A percentile compares a stretch with the other conserved stretches of the same genome.
phyloP scores from a whole-genome alignment of 2,113 vertebrate species.

The Baryphthengus martii region DNA sequence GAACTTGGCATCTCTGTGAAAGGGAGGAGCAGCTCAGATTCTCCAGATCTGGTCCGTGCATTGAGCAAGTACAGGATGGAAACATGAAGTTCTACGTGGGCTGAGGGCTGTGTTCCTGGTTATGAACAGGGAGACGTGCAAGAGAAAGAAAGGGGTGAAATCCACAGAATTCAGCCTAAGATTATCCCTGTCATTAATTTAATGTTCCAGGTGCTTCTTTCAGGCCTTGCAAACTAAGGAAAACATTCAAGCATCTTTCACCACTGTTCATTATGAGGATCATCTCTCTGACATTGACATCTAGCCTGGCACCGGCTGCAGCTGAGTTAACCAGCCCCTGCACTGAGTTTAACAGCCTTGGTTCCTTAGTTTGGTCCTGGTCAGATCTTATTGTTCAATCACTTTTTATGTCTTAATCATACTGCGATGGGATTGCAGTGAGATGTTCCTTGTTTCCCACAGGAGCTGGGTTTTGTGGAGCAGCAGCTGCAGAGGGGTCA shows the following conservation, averaged over 20 bases:
- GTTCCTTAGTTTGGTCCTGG: not conserved
- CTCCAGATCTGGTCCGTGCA: accelerated
- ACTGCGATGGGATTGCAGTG: not conserved
- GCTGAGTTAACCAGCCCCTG: not conserved
- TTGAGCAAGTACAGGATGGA: not conserved
- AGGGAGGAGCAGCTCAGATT: not conserved
- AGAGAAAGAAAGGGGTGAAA: not conserved
- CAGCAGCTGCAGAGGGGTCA: not conserved
- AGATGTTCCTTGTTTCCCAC: not conserved
- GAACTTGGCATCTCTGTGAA: not conserved
- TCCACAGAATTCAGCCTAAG: not conserved
- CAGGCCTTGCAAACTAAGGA: not conserved
- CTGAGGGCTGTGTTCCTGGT: not conserved
- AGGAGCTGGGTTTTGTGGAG: not conserved
- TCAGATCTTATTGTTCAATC: not conserved
- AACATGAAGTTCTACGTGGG: not conserved
- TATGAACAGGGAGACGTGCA: not conserved
- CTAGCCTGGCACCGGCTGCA: not conserved
- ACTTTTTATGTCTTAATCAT: not conserved
- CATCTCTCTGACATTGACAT: not conserved
- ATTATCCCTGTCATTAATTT: not conserved
- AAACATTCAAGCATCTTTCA: not conserved
- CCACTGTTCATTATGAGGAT: accelerated
- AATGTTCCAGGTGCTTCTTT: not conserved
- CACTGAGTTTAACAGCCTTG: not conserved